Conservation (phyloP, 2,113 vertebrate genomes). For the Ammodytes dubius region DNA sequence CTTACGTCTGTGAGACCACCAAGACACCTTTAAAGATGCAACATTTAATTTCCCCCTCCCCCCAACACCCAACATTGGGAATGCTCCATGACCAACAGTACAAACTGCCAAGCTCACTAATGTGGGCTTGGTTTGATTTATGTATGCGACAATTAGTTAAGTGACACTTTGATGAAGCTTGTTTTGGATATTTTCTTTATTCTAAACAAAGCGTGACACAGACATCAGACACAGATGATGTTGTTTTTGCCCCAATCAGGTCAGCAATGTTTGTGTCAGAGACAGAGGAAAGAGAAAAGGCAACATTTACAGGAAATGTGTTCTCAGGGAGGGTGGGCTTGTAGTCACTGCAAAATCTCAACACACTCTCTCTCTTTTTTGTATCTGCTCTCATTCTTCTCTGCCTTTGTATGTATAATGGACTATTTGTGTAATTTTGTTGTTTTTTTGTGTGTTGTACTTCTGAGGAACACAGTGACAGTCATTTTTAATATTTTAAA, state of each 20-base stretch:
- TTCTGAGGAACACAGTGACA: background rate
- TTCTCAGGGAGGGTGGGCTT: conserved; percentile 16
- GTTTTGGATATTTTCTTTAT: background rate
- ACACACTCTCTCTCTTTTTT: background rate
- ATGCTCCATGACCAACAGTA: background rate
- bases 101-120: too few species aligned
- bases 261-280: background rate
- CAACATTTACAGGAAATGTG: conserved; percentile 56
- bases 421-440: background rate
- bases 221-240: background rate
- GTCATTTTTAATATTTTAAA: background rate
- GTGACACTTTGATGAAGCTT: background rate
- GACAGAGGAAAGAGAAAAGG: background rate
- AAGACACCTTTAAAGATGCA: background rate
- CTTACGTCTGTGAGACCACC: background rate
- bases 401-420: background rate
- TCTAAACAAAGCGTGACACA: background rate
- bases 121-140: background rate
- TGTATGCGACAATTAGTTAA: background rate
- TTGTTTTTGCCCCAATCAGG: background rate
- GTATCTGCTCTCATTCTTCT: background rate
- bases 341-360: conserved; percentile 22
- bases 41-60: too few species aligned
- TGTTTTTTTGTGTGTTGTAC: background rate
- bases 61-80: background rate